Percentiles rank a stretch among this genome's conserved stretches.
These are phyloP conservation scores for Conistra vaccinii DNA, from an alignment of 2,888 invertebrate species.

Conservation along the genomic window DNA sequence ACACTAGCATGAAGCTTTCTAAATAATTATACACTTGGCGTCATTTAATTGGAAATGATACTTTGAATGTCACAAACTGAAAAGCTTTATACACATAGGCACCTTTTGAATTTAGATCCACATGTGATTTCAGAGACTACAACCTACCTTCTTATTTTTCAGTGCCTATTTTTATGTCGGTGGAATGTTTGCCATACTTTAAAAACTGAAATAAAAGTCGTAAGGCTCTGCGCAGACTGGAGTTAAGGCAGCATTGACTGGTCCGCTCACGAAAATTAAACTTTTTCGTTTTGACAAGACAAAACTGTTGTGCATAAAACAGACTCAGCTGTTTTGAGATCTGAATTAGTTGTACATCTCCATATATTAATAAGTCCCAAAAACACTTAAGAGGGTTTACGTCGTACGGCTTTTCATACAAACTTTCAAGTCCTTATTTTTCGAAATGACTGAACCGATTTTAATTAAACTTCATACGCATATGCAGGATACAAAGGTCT, in stretches of 20 bases:
- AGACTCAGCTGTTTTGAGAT: neutral
- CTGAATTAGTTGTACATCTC: neutral
- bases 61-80: neutral
- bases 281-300: neutral
- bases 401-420: too few relatives aligned
- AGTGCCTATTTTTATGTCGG: too few relatives aligned
- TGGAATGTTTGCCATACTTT: neutral
- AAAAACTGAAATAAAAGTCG: neutral
- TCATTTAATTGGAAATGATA: constrained; percentile 9
- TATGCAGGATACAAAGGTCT: too few relatives aligned
- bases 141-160: neutral
- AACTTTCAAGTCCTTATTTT: too few relatives aligned
- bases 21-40: constrained; percentile 4
- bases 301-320: neutral
- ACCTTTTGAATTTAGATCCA: neutral
- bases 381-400: too few relatives aligned
- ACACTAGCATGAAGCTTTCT: neutral
- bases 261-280: neutral
- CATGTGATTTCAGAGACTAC: neutral
- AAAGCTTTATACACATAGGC: neutral
- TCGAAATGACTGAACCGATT: too few relatives aligned
- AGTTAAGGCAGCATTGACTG: neutral
- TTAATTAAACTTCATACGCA: too few relatives aligned
- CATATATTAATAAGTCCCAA: neutral
- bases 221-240: neutral